Percentiles rank a stretch among this genome's conserved stretches.
phyloP scores from a whole-genome alignment of 2,113 vertebrate genomes.

The Erythrolamprus reginae region DNA sequence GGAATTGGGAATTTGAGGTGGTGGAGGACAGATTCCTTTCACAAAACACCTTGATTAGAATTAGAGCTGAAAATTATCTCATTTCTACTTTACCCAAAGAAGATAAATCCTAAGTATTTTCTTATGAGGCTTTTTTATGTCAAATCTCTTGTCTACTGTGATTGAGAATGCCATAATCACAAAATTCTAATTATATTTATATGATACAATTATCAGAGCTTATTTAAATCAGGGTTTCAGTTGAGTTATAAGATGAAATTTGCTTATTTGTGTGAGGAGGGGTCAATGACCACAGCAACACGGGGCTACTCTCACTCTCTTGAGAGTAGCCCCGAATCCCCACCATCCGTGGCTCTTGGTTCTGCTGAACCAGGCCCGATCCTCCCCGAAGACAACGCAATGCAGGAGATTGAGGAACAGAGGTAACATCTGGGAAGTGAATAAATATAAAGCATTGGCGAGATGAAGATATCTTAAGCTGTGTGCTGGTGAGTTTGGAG shows the following conservation, averaged over 20 bases:
- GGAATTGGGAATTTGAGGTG: conserved; percentile 3
- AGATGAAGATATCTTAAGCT: too few relatives aligned
- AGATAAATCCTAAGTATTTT: not conserved
- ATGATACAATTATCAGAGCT: not conserved
- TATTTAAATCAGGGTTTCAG: not conserved
- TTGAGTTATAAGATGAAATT: not conserved
- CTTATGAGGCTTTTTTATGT: not conserved
- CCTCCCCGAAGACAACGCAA: too few relatives aligned
- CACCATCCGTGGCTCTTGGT: too few relatives aligned
- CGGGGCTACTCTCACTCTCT: too few relatives aligned
- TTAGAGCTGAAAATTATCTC: not conserved
- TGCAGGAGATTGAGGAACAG: too few relatives aligned
- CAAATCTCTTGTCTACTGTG: not conserved
- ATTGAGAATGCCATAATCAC: not conserved
- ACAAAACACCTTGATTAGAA: not conserved
- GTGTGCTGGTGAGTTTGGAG: too few relatives aligned
- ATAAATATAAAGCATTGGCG: too few relatives aligned
- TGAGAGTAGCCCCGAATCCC: too few relatives aligned
- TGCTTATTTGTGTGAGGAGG: too few relatives aligned
- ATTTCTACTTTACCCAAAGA: not conserved
- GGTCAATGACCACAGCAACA: too few relatives aligned
- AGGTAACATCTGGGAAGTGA: too few relatives aligned
- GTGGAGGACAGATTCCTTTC: not conserved
- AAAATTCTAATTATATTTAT: not conserved
- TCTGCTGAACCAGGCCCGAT: too few relatives aligned